phyloP scores from a whole-genome alignment of 2,888 invertebrate species.

The Himalopsyche anomala region DNA sequence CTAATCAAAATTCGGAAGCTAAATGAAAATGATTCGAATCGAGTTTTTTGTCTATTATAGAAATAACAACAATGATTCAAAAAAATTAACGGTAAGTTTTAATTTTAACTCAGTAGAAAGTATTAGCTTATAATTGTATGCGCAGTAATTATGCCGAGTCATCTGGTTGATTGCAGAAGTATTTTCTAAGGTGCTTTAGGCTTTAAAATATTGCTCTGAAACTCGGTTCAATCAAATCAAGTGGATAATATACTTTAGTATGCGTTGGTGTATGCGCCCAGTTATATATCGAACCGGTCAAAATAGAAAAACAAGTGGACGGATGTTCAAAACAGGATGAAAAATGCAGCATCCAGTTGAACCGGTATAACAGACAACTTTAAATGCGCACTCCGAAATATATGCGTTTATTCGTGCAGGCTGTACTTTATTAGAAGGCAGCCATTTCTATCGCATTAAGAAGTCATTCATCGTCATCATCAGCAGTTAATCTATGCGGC shows the following conservation, averaged over 20 bases:
- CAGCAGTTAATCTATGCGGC: too few relatives aligned
- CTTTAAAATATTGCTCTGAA: too few relatives aligned
- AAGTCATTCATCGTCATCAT: background rate
- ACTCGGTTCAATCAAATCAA: background rate
- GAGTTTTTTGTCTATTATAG: too few relatives aligned
- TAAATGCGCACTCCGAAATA: slow-evolving; percentile 21
- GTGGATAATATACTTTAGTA: background rate
- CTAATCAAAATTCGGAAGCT: too few relatives aligned
- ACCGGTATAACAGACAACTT: slow-evolving; percentile 13
- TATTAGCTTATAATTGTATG: too few relatives aligned
- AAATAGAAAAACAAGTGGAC: slow-evolving; percentile 26
- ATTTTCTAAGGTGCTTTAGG: too few relatives aligned
- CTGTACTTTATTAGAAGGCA: background rate
- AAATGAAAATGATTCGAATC: too few relatives aligned
- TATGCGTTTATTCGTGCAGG: background rate
- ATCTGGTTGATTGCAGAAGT: too few relatives aligned
- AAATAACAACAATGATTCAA: too few relatives aligned
- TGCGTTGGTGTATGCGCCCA: background rate
- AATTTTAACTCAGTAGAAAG: too few relatives aligned
- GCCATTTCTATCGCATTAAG: background rate
- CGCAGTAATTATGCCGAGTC: too few relatives aligned
- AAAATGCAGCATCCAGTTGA: slow-evolving; percentile 7
- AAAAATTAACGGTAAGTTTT: too few relatives aligned
- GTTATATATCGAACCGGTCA: slow-evolving; percentile 1
- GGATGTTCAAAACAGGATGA: slow-evolving; percentile 22